phyloP scores from a whole-genome alignment of 2,113 vertebrate species.

The Pseudopipra pipra region DNA sequence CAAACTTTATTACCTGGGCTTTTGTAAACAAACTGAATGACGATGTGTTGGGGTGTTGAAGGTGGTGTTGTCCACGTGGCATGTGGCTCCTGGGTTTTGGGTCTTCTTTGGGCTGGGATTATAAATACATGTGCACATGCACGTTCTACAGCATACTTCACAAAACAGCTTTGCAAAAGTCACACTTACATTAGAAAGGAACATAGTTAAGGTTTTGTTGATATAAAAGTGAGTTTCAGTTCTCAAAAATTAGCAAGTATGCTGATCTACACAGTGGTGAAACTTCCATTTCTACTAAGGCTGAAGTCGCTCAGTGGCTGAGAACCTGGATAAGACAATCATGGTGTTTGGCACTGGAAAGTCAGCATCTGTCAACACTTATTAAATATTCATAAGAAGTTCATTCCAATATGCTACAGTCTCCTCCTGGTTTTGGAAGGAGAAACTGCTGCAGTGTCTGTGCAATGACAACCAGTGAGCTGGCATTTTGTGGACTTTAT shows the following conservation, averaged over 20 bases:
- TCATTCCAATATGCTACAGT: neutral
- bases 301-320: neutral
- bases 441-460: constrained; percentile 20
- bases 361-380: constrained; percentile 40
- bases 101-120: neutral
- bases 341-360: neutral
- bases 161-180: neutral
- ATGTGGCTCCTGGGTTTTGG: neutral
- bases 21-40: neutral
- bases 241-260: neutral
- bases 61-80: neutral
- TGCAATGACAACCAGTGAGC: neutral
- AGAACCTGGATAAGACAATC: neutral
- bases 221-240: neutral
- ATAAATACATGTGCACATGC: neutral
- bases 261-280: neutral
- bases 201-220: neutral
- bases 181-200: neutral
- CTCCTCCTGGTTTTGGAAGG: constrained; percentile 31
- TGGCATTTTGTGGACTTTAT: neutral
- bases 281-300: neutral
- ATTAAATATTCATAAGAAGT: constrained; percentile 21
- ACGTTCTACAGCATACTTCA: neutral
- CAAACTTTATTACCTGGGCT: neutral
- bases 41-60: neutral